phyloP scores from a whole-genome alignment of 1,140 invertebrate genomes.

The Lineus longissimus region DNA sequence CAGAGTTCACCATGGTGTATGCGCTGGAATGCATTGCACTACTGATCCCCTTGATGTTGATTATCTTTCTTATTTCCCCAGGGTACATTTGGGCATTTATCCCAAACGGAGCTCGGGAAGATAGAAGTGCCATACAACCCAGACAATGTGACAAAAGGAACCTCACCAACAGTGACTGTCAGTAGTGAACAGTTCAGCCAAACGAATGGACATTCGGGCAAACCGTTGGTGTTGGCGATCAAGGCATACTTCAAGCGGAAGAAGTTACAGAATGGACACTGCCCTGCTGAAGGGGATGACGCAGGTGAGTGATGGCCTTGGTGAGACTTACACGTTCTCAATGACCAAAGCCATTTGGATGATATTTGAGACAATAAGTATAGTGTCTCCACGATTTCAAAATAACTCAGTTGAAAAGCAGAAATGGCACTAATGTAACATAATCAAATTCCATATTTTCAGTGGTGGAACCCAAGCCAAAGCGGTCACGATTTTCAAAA shows the following conservation, averaged over 20 bases:
- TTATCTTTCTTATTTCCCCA: conserved; percentile 15
- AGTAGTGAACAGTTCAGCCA: conserved; percentile 78
- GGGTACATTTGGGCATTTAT: conserved; percentile 77
- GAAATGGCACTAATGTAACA: too few relatives aligned
- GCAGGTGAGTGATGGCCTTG: conserved; percentile 19
- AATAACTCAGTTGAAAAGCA: not conserved
- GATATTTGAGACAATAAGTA: not conserved
- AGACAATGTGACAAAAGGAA: conserved; percentile 65
- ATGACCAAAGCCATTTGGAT: not conserved
- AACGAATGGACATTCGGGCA: conserved; percentile 76
- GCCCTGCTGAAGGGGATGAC: conserved; percentile 32
- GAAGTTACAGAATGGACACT: conserved; percentile 24
- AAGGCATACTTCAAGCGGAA: conserved; percentile 59
- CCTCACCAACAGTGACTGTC: conserved; percentile 74
- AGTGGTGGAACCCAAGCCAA: too few relatives aligned
- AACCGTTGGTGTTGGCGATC: conserved; percentile 81
- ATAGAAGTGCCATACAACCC: conserved; percentile 70
- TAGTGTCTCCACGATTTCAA: not conserved
- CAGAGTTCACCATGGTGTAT: too few relatives aligned
- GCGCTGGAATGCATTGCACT: too few relatives aligned
- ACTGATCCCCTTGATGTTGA: too few relatives aligned
- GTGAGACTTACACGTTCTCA: not conserved
- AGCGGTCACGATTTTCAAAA: too few relatives aligned
- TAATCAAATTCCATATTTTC: too few relatives aligned
- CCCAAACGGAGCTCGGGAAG: conserved; percentile 66